phyloP scores from a whole-genome alignment of 2,888 invertebrate species.

The Malthinus seriepunctatus region DNA sequence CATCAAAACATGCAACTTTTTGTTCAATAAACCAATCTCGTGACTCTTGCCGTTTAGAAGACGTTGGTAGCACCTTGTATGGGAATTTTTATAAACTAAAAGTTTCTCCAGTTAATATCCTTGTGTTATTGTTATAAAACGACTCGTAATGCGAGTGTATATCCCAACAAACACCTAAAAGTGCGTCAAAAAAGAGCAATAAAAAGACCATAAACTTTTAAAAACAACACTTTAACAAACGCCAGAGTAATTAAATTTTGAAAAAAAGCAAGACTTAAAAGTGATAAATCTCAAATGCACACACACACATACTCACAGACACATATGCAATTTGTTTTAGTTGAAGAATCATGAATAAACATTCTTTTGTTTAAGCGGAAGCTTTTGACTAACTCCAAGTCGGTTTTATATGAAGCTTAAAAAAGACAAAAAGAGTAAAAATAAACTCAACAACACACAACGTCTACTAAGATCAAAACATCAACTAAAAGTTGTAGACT shows the following conservation, averaged over 20 bases:
- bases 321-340: conserved; percentile 21
- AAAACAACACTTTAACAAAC: conserved; percentile 9
- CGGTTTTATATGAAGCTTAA: conserved; percentile 3
- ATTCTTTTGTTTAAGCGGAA: conserved; percentile 18
- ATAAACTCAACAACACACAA: conserved; percentile 7
- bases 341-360: conserved; percentile 24
- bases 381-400: conserved; percentile 3
- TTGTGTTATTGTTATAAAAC: neutral
- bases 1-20: no score
- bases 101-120: neutral
- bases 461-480: conserved; percentile 19
- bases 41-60: no score
- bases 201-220: neutral
- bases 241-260: conserved; percentile 12
- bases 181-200: conserved; percentile 3
- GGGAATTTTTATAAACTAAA: neutral
- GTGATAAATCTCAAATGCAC: conserved; percentile 21
- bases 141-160: no score
- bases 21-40: no score
- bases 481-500: conserved; percentile 19
- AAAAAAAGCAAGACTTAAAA: conserved; percentile 10
- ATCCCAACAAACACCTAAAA: neutral
- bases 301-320: no score
- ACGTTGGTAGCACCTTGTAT: no score
- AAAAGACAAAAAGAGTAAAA: conserved; percentile 14